A percentile compares a stretch with the other conserved stretches of the same genome.
Conservation (phyloP, 2,888 invertebrate genomes). For the Meiosimyza platycephala region DNA sequence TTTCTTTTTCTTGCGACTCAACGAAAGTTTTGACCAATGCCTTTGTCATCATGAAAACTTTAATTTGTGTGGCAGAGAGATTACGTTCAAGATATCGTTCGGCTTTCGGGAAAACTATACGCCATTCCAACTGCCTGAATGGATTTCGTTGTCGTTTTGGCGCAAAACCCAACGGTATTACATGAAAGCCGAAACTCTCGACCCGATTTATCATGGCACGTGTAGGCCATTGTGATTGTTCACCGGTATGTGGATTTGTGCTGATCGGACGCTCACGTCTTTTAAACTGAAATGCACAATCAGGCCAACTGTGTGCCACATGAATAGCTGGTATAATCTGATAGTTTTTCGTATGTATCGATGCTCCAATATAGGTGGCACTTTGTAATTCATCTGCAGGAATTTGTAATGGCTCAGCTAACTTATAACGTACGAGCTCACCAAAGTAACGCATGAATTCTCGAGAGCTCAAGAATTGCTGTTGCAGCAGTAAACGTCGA, state of each 20-base stretch:
- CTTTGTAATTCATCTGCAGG: slow-evolving; percentile 69
- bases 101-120: slow-evolving; percentile 80
- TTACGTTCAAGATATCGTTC: slow-evolving; percentile 80
- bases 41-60: slow-evolving; percentile 77
- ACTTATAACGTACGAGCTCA: slow-evolving; percentile 71
- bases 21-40: slow-evolving; percentile 79
- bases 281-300: slow-evolving; percentile 77
- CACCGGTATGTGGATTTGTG: slow-evolving; percentile 71
- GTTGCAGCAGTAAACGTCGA: slow-evolving; percentile 50
- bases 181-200: slow-evolving; percentile 74
- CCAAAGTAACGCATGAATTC: slow-evolving; percentile 79
- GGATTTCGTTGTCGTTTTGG: slow-evolving; percentile 73
- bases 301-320: slow-evolving; percentile 75
- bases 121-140: slow-evolving; percentile 80
- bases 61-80: slow-evolving; percentile 77
- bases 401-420: slow-evolving; percentile 73
- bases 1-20: slow-evolving; percentile 72
- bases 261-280: slow-evolving; percentile 71
- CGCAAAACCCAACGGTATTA: slow-evolving; percentile 78
- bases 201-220: slow-evolving; percentile 75
- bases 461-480: slow-evolving; percentile 71
- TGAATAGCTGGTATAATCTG: slow-evolving; percentile 79
- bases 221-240: slow-evolving; percentile 77
- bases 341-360: slow-evolving; percentile 74
- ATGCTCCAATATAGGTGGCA: slow-evolving; percentile 74